Percentiles rank a stretch among this genome's conserved stretches.
These are phyloP conservation scores for Palythoa heliodiscus DNA, from an alignment of 92 coral and sea anemone species.

Conservation along the genomic window DNA sequence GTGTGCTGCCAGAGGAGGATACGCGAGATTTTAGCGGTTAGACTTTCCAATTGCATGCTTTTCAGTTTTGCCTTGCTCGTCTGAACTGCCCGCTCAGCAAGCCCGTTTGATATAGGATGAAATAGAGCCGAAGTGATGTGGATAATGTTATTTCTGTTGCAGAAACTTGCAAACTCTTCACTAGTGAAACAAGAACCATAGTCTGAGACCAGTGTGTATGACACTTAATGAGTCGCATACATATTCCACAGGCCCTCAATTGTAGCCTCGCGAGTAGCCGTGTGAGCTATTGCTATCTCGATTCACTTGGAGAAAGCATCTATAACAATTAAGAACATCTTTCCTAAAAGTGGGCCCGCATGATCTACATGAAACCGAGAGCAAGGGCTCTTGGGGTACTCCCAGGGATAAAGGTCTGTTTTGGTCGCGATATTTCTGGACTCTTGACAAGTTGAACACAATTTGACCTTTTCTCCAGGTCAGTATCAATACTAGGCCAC, in stretches of 20 bases:
- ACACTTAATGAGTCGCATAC: not conserved
- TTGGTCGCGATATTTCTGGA: not conserved
- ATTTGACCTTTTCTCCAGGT: slow-evolving; percentile 2
- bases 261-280: not conserved
- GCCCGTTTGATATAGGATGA: not conserved
- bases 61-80: not conserved
- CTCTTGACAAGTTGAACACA: not conserved
- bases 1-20: not conserved
- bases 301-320: not conserved
- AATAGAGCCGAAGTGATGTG: not conserved
- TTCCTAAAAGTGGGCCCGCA: not conserved
- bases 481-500: slow-evolving; percentile 6
- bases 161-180: not conserved
- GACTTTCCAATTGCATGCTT: not conserved
- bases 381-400: slow-evolving; percentile 10
- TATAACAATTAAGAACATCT: not conserved
- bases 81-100: not conserved
- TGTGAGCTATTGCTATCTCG: not conserved
- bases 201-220: not conserved
- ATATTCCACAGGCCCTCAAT: not conserved
- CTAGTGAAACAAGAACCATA: not conserved
- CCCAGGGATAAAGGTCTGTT: not conserved
- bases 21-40: not conserved
- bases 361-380: slow-evolving; percentile 1
- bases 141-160: slow-evolving; percentile 5